phyloP scores from a whole-genome alignment of 1,140 invertebrate species.

The Drosophila quadrilineata region DNA sequence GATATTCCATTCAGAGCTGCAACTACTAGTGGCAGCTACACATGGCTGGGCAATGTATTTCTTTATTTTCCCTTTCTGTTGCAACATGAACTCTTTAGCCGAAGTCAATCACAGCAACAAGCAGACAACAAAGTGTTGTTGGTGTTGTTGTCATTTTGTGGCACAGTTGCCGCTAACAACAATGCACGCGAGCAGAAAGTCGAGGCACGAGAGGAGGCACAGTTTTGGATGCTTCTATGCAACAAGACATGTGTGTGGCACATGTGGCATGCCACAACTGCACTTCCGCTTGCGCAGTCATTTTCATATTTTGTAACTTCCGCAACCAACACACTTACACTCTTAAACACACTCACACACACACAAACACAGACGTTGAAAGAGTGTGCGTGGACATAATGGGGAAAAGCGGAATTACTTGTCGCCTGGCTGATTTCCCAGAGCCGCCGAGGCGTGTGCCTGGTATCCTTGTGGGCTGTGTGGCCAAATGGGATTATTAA shows the following conservation, averaged over 20 bases:
- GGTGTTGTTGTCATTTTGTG: conserved; percentile 46
- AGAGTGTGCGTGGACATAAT: background rate
- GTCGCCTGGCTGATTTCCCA: conserved; percentile 32
- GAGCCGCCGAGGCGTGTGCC: conserved; percentile 30
- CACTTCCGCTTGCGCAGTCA: conserved; percentile 78
- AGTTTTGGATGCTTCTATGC: background rate
- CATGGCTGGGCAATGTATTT: conserved; percentile 7
- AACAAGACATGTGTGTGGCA: conserved; percentile 46
- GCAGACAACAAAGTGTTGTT: background rate
- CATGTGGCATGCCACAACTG: conserved; percentile 76
- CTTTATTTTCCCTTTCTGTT: conserved; percentile 15
- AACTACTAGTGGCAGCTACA: conserved; percentile 5
- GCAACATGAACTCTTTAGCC: conserved; percentile 38
- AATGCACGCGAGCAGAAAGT: conserved; percentile 20
- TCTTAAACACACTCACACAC: too few relatives aligned
- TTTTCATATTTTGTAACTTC: conserved; percentile 78
- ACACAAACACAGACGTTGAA: conserved; percentile 6
- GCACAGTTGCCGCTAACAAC: conserved; percentile 43
- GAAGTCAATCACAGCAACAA: conserved; percentile 47
- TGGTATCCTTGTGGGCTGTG: conserved; percentile 54
- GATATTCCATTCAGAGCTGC: background rate
- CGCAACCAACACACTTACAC: too few relatives aligned
- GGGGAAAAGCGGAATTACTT: background rate
- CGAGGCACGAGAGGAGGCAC: background rate
- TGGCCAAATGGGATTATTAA: conserved; percentile 78